phyloP scores from a whole-genome alignment of 1,140 invertebrate genomes.

The Mya arenaria region DNA sequence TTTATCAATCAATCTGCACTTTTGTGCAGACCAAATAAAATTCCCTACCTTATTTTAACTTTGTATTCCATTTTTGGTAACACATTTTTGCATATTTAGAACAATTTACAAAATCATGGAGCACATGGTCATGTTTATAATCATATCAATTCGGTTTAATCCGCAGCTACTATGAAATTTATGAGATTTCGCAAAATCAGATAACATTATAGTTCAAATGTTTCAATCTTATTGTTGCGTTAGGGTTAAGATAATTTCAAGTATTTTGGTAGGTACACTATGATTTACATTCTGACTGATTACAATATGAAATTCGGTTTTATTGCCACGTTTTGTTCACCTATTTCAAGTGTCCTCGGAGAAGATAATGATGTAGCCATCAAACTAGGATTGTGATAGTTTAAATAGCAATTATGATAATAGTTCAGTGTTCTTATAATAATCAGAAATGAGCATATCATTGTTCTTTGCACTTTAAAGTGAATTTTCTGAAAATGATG shows the following conservation, averaged over 20 bases:
- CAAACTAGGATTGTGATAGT: too few species aligned
- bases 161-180: slow-evolving; percentile 1
- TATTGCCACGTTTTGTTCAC: too few species aligned
- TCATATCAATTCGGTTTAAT: slow-evolving; percentile 17
- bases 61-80: neutral
- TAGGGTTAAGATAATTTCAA: neutral
- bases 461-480: too few species aligned
- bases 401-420: too few species aligned
- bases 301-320: neutral
- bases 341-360: too few species aligned
- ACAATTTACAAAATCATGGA: neutral
- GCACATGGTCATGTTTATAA: slow-evolving; percentile 44
- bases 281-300: neutral
- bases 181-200: slow-evolving; percentile 29
- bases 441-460: too few species aligned
- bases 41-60: too few species aligned
- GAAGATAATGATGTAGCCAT: too few species aligned
- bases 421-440: too few species aligned
- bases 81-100: neutral
- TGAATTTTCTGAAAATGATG: too few species aligned
- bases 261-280: neutral
- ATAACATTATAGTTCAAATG: slow-evolving; percentile 9
- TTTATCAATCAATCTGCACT: too few species aligned
- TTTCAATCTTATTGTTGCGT: slow-evolving; percentile 3
- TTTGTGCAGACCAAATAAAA: too few species aligned